Base-by-base conservation (phyloP, 2,113 vertebrate species). In the Dromas ardeola region DNA sequence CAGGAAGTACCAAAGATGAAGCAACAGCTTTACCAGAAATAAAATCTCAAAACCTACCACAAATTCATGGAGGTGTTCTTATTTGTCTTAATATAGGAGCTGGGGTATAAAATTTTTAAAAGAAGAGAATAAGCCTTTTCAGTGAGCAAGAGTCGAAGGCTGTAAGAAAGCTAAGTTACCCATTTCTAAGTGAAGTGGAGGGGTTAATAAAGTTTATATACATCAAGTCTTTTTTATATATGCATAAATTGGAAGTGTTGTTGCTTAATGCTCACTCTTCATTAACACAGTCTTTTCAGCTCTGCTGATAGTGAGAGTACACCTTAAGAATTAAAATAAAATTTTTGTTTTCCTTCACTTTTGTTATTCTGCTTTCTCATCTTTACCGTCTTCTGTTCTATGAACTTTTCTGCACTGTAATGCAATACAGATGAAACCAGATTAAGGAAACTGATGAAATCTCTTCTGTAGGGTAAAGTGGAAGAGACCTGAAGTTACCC, bases 1-100 rank as follows among this genome's bases (percentile, higher is more conserved):
- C 36, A 69, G 91, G 93, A 97, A 97, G 69, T 81, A 79, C 20
- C 62, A 86, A 62, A 43, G 40, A 86, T 67, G 80, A 94, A 38
- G 66, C 86, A 93, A 86, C 30, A 74, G 52, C 43, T 81, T 89
- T 79, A 65, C 79, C 77, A 89, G 45, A 95, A 72, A 82, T 11
- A 79, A 78, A 78, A 74, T 90, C 66, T 90, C 63, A 78, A 92
- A 95, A 84, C 17, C 27, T 85, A 69, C 36, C 56, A 76, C 49
- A 78, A 29, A 81, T 70, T 59, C 21, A 63, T 17, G n/a, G 52
- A 87, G 22, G 11, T 79, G 19, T 36, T 93, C 16, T 59, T 84
- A 30, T 42, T 45, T 83, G 10, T 76, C 50, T 79, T 63, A 42
- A 67, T 30, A 40, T 2, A 74, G 47, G 50, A 74, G 6, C 9